These are phyloP conservation scores for Dendrocopos noguchii DNA, from an alignment of 2,113 vertebrate species.

Conservation along the genomic window DNA sequence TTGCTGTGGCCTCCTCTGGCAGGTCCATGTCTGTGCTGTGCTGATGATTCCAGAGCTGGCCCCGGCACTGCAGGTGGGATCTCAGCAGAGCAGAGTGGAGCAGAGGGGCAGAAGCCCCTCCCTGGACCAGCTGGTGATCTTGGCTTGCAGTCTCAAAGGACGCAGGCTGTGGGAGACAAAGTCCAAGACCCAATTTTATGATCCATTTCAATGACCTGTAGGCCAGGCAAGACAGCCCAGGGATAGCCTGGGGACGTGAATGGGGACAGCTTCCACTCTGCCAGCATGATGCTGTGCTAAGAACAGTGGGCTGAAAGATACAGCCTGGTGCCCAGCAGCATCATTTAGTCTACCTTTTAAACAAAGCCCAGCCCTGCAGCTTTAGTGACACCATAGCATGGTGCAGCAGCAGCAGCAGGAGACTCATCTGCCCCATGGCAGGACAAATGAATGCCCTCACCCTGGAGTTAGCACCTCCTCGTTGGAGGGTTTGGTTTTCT, in stretches of 20 bases:
- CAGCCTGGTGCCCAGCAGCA: neutral
- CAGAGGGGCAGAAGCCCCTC: no score
- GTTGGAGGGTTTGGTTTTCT: accelerated
- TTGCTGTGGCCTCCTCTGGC: no score
- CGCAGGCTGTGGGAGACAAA: neutral
- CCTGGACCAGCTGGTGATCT: neutral
- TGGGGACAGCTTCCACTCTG: neutral
- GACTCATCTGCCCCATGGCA: neutral
- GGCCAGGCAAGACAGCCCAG: neutral
- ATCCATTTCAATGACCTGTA: neutral
- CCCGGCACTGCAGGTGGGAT: no score
- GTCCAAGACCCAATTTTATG: neutral
- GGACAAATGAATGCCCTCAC: neutral
- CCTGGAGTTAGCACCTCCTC: neutral
- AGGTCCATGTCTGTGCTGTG: no score
- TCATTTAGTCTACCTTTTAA: neutral
- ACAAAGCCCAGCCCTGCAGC: neutral
- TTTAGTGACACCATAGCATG: accelerated
- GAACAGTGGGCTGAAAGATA: accelerated
- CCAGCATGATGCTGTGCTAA: neutral
- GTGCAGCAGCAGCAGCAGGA: neutral
- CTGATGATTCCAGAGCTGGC: no score
- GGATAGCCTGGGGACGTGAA: neutral
- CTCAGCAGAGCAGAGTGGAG: no score
- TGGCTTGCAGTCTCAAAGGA: neutral